phyloP scores from a whole-genome alignment of 2,888 invertebrate species.

The Hesperia comma region DNA sequence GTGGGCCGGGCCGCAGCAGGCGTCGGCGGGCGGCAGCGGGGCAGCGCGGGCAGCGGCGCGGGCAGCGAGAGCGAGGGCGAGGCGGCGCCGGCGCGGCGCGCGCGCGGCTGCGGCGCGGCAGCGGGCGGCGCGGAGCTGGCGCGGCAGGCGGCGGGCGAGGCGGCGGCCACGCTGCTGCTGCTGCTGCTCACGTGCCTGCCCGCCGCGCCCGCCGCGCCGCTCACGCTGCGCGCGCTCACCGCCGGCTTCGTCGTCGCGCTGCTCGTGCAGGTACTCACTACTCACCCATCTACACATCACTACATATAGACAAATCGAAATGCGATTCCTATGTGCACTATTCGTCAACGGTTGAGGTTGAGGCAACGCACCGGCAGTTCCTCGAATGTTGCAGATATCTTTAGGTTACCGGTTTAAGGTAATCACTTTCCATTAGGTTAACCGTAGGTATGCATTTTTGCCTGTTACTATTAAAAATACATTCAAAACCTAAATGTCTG shows the following conservation, averaged over 20 bases:
- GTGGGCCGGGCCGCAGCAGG: too few relatives aligned
- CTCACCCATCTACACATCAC: too few relatives aligned
- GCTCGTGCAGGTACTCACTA: conserved; percentile 83
- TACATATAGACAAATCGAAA: too few relatives aligned
- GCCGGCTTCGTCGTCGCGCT: conserved; percentile 88
- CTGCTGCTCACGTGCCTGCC: conserved; percentile 89
- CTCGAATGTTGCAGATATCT: too few relatives aligned
- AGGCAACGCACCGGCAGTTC: too few relatives aligned
- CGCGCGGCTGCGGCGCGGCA: conserved; percentile 16
- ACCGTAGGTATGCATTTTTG: too few relatives aligned
- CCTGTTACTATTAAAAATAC: too few relatives aligned
- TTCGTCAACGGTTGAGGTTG: too few relatives aligned
- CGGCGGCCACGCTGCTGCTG: conserved; percentile 86
- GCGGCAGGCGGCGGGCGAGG: conserved; percentile 79
- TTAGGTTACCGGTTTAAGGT: too few relatives aligned
- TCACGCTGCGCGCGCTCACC: conserved; percentile 77
- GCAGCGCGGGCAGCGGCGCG: not conserved
- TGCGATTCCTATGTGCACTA: too few relatives aligned
- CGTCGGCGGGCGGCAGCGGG: not conserved
- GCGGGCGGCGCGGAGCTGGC: conserved; percentile 31
- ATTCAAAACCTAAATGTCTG: too few relatives aligned
- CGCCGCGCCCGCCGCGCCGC: conserved; percentile 61
- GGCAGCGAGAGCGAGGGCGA: conserved; percentile 5
- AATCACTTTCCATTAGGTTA: too few relatives aligned
- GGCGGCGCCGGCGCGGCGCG: conserved; percentile 2